Evolutionary conservation across 2,113 vertebrate genomes (phyloP), one percentile per base, ranked within the genome.

Genomic region (Prochilodus magdalenae): DNA sequence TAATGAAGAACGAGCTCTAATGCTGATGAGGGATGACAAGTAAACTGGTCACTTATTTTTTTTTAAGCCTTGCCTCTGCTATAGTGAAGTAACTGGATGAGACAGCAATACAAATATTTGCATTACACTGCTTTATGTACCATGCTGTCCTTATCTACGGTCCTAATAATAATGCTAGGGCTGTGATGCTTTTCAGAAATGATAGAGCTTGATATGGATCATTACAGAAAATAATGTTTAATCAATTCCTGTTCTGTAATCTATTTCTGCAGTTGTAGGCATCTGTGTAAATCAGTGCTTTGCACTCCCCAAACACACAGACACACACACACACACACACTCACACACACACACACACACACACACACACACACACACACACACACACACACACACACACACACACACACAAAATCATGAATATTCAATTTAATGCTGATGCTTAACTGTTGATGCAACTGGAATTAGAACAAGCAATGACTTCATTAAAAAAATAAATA

Each of bases 1-100:
- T 97, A 98, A 97, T 96, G 95, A 96, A 95, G 94, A 96, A 94
- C 90, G 93, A 91, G 94, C 93, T 94, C 93, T 95, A 96, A 96
- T 93, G 92, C 88, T 96, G 94, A 95, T 93, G 91, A 91, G 85
- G 88, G 87, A 71, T 91, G 93, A 95, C 93, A 93, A 91, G 86
- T 91, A 87, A 88, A 93, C 85, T 92, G 92, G 91, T 95, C 95
- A 94, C 91, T 96, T 95, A 92, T 88, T 90, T 77, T 75, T 59
- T 87, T 87, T 51, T 36, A 47, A 88, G 86, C 86, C 83, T 86
- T 69, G 83, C 86, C 85, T 65, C 75, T 44, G 83, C 57, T 78
- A 60, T 73, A 79, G 75, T 86, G 86, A 88, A 81, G 83, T 90
- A 92, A 94, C 85, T 80, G 4, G 86, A 89, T 83, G 81, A 90